Evolutionary conservation across 1,140 invertebrate species (phyloP).

Genomic region (Drosophila miranda): DNA sequence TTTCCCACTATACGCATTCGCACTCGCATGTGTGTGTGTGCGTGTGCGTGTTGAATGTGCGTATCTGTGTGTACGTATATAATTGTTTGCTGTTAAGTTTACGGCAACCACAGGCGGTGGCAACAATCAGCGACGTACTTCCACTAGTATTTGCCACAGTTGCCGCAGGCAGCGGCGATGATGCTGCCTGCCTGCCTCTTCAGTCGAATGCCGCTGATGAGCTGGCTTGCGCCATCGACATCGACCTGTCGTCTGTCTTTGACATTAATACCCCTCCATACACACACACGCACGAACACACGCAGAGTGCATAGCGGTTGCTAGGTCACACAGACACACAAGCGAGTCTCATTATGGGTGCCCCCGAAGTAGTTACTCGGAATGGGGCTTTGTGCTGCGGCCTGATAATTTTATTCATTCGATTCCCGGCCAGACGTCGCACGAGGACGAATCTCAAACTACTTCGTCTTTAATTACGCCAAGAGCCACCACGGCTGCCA

Average conservation of each 20-base stretch:
- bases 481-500: conserved; percentile 12
- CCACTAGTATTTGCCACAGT: conserved; percentile 37
- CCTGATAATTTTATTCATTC: conserved; percentile 64
- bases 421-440: conserved; percentile 32
- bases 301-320: conserved; percentile 31
- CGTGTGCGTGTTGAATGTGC: conserved; percentile 7
- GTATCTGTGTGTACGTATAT: conserved; percentile 29
- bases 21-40: conserved; percentile 1
- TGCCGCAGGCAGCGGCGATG: conserved; percentile 24
- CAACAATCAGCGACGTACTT: conserved; percentile 56
- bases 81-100: conserved; percentile 81
- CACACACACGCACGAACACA: background rate
- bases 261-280: conserved; percentile 60
- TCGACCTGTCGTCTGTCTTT: conserved; percentile 61
- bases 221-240: conserved; percentile 25
- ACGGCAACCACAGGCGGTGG: conserved; percentile 70
- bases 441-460: conserved; percentile 32
- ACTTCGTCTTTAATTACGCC: conserved; percentile 44
- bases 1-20: conserved; percentile 29
- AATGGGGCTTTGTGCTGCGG: conserved; percentile 30
- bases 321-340: conserved; percentile 19
- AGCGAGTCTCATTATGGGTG: conserved; percentile 39
- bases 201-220: conserved; percentile 33
- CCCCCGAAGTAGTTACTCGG: conserved; percentile 34
- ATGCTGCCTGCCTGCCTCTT: conserved; percentile 16